Base-by-base conservation (phyloP, 2,113 vertebrate genomes). In the Condylura cristata region DNA sequence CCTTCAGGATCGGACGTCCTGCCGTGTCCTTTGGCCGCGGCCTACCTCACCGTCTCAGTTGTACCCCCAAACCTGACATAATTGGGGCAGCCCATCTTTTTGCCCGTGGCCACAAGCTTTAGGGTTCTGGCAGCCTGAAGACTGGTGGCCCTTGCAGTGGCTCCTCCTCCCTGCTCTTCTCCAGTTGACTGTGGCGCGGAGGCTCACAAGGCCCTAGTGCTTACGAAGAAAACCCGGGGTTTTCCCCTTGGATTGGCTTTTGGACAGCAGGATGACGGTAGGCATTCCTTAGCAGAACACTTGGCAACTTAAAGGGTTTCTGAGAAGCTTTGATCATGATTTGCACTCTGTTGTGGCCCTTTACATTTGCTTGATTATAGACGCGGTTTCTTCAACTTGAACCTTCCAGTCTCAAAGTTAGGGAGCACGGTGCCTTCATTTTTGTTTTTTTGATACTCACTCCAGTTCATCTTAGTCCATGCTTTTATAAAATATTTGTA, bases 31-130 rank as follows among this genome's bases (percentile, higher is more conserved):
- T 89, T 39, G 39, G 46, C 46, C 61, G 80, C 30, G 24, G 44
- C 39, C 34, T 90, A 18, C 34, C 28, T 24, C 32, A 56, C 34
- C 66, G 20, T 80, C 65, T 70, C 2, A 3, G 76, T 66, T 46
- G 51, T 93, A 79, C 81, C 18, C 17, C 61, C 51, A 81, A 85
- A 84, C 66, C 53, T 66, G 78, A 75, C 65, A 87, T 76, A 44
- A 60, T 75, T 20, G n/a, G 12, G 46, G 70, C 24, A 39, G n/a
- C 56, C 93, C 4, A 4, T 90, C 44, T 70, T 65, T 83, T 82
- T 48, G 20, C n/a, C 44, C 24, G 3, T 13, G 16, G 86, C 41
- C 37, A 44, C 32, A 71, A 53, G 60, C 80, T 74, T 91, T 51
- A 68, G 51, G 60, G 48, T 2, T 75, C 63, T 78, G 30, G 30